Conservation (phyloP, 2,113 vertebrate genomes). For the Bambusicola thoracicus region DNA sequence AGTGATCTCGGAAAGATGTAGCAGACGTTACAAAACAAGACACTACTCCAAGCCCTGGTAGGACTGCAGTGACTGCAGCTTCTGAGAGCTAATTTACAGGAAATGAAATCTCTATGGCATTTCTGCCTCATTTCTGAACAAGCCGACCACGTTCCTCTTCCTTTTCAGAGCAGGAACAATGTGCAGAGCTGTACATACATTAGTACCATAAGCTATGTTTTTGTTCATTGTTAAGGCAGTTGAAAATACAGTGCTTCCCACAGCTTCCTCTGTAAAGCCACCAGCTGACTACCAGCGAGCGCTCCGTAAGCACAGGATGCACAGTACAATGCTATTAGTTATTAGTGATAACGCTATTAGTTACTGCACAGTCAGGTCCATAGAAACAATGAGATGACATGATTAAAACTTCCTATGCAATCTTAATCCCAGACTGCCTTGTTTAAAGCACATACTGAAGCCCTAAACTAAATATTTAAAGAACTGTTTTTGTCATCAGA, state of each 20-base stretch:
- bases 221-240: slow-evolving; percentile 34
- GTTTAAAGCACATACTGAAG: not conserved
- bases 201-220: not conserved
- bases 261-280: not conserved
- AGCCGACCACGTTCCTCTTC: slow-evolving; percentile 50
- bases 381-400: not conserved
- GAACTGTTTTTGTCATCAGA: not conserved
- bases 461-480: not conserved
- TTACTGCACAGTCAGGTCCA: not conserved
- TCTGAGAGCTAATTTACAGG: not conserved
- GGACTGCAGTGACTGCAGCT: not conserved
- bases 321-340: not conserved
- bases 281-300: not conserved
- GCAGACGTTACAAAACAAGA: not conserved
- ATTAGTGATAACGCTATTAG: no score
- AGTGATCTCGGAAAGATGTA: not conserved
- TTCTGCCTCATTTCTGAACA: slow-evolving; percentile 56
- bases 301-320: not conserved
- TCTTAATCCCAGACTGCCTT: not conserved
- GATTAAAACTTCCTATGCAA: not conserved
- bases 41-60: not conserved
- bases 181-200: not conserved
- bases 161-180: slow-evolving; percentile 19
- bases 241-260: slow-evolving; percentile 1
- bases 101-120: slow-evolving; percentile 33